Conservation (phyloP, 2,113 vertebrate species). For the Atlantisia rogersi region DNA sequence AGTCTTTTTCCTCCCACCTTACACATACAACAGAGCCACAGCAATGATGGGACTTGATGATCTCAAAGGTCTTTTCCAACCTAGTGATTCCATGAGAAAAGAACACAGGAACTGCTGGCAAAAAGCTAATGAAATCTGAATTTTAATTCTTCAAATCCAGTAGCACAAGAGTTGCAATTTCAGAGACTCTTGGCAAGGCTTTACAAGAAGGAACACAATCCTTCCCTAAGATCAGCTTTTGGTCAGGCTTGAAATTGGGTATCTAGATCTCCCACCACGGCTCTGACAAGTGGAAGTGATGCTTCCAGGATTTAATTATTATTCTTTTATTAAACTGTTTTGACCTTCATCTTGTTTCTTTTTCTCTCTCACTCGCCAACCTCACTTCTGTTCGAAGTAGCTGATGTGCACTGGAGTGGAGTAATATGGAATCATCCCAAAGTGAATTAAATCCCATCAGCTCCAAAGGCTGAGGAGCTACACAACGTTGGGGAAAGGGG, state of each 20-base stretch:
- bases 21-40: too few species aligned
- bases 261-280: neutral
- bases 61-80: too few species aligned
- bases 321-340: neutral
- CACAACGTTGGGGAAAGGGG: rapidly evolving
- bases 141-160: neutral
- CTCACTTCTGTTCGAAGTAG: neutral
- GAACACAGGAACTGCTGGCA: neutral
- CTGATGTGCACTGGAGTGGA: neutral
- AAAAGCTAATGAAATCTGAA: neutral
- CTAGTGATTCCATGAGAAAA: too few species aligned
- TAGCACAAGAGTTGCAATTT: neutral
- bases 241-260: neutral
- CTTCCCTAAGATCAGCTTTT: neutral
- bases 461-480: too few species aligned
- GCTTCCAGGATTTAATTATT: neutral
- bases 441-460: neutral
- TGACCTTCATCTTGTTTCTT: neutral
- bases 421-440: neutral
- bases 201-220: neutral
- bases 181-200: neutral
- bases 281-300: neutral
- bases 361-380: neutral
- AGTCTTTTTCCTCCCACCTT: neutral
- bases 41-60: too few species aligned